Percentiles rank a stretch among this genome's conserved stretches.
These are phyloP conservation scores for Nannobrachium achirus DNA, from an alignment of 2,113 vertebrate genomes.

Conservation along the genomic window DNA sequence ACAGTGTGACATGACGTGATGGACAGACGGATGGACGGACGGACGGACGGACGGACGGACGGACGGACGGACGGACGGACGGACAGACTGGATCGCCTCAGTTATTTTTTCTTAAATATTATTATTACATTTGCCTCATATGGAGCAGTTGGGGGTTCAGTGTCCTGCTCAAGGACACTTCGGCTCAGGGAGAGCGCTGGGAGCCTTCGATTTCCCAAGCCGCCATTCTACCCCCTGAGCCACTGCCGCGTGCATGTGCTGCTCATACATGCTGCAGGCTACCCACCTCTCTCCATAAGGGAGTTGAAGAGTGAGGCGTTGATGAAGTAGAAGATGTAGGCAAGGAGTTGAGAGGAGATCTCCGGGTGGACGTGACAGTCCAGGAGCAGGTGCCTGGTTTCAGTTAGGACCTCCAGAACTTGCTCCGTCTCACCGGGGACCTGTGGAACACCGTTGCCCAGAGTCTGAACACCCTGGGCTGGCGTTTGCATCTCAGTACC, in stretches of 20 bases:
- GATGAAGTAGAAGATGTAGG: slow-evolving; percentile 84
- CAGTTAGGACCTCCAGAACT: slow-evolving; percentile 69
- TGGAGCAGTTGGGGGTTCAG: no score
- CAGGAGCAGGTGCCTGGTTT: slow-evolving; percentile 67
- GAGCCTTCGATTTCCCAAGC: no score
- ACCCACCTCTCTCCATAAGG: slow-evolving; percentile 84
- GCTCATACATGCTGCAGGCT: neutral
- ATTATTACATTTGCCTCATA: no score
- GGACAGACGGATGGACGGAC: no score
- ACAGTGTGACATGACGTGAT: no score
- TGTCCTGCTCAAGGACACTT: no score
- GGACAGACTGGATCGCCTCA: no score
- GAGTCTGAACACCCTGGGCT: slow-evolving; percentile 18
- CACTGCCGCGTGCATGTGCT: neutral
- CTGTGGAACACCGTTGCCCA: slow-evolving; percentile 40
- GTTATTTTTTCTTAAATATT: no score
- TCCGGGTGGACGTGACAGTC: slow-evolving; percentile 76
- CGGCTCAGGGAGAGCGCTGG: no score
- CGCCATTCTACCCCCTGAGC: no score
- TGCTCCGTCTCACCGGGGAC: slow-evolving; percentile 60
- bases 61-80: no score
- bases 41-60: no score
- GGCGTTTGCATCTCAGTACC: slow-evolving; percentile 26
- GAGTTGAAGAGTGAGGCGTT: slow-evolving; percentile 84
- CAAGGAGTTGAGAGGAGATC: slow-evolving; percentile 78